phyloP scores from a whole-genome alignment of 2,888 invertebrate genomes.

The Acronicta psi region DNA sequence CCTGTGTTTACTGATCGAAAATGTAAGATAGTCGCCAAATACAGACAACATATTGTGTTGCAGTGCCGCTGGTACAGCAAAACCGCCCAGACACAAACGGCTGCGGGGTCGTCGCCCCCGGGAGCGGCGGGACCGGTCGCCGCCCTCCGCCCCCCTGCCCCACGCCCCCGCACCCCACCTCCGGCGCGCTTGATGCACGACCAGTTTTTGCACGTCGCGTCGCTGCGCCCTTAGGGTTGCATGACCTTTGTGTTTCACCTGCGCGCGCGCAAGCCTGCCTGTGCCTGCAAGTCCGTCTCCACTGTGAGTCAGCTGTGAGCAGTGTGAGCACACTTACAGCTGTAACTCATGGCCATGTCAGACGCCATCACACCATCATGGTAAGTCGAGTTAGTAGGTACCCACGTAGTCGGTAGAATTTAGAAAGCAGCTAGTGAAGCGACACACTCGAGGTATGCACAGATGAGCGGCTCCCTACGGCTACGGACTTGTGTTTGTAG shows the following conservation, averaged over 20 bases:
- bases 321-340: too few species aligned
- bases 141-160: not conserved
- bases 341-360: too few species aligned
- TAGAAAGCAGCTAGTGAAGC: too few species aligned
- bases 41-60: constrained; percentile 3
- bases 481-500: too few species aligned
- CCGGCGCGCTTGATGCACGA: not conserved
- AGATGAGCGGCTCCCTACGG: too few species aligned
- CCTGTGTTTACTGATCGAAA: not conserved
- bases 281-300: too few species aligned
- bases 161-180: not conserved
- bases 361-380: too few species aligned
- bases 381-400: too few species aligned
- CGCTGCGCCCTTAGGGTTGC: constrained; percentile 2
- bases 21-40: constrained; percentile 2
- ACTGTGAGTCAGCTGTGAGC: too few species aligned
- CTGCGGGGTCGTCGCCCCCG: constrained; percentile 26
- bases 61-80: not conserved
- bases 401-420: too few species aligned
- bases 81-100: not conserved
- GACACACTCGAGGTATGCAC: too few species aligned
- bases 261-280: not conserved
- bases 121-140: constrained; percentile 3
- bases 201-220: constrained; percentile 26
- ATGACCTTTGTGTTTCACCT: constrained; percentile 3